Percentiles rank a stretch among this genome's conserved stretches.
Conservation (phyloP, 1,140 invertebrate species). For the Drosophila chauvacae region DNA sequence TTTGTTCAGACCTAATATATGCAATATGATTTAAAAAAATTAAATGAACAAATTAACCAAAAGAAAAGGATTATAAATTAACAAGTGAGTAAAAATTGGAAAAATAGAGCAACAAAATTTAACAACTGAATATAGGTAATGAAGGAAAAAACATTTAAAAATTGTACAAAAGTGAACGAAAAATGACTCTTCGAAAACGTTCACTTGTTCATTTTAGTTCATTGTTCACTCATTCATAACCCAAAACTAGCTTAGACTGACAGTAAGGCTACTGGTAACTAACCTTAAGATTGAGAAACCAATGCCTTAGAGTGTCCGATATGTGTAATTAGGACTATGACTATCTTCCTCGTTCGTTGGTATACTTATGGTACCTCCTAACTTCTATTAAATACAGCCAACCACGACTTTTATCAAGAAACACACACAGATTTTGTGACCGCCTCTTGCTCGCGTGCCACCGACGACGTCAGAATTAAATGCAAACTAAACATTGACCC, state of each 20-base stretch:
- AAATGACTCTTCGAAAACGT: too few species aligned
- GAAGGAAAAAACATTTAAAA: neutral
- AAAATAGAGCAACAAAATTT: neutral
- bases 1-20: too few species aligned
- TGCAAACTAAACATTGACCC: constrained; percentile 77
- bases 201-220: too few species aligned
- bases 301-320: neutral
- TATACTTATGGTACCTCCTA: neutral
- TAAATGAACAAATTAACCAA: too few species aligned
- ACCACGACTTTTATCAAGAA: too few species aligned
- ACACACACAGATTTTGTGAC: neutral
- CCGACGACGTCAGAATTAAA: constrained; percentile 29
- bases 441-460: constrained; percentile 9
- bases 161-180: neutral
- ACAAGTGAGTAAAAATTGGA: neutral
- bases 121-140: too few species aligned
- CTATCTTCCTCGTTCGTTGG: neutral
- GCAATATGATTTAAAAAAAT: too few species aligned
- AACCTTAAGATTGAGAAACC: neutral
- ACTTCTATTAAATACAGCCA: neutral
- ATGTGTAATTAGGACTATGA: neutral
- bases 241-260: neutral
- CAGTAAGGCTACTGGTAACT: too few species aligned
- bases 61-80: too few species aligned
- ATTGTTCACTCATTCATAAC: neutral